Evolutionary conservation across 2,888 invertebrate species (phyloP), one percentile per base, ranked within the genome.

Genomic region (Drosophila lutescens): DNA sequence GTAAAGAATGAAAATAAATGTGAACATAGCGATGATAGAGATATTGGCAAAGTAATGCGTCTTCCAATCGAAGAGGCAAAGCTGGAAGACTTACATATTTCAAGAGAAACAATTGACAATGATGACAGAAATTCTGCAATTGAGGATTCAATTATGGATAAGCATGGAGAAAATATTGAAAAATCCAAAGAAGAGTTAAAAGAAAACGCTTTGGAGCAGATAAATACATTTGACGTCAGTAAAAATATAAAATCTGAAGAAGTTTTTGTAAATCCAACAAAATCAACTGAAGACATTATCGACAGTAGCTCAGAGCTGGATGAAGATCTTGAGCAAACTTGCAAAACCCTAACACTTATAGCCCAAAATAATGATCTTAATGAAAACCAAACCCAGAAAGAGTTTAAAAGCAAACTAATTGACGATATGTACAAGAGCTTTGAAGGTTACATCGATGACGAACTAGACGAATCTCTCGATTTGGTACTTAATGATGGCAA

Each of bases 371-470:
- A 51, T 6, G 26, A n/a, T 0, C 1, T 49, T 13, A 40, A 15
- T 13, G n/a, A 12, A 1, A 43, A 51, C 0, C 63, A 34, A 17
- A 58, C 65, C 0, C 5, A 56, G 0, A 51, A 75, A n/a, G 61
- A 88, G 32, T 71, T 73, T 8, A 73, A 69, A 40, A 34, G 62
- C 7, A 23, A 70, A 9, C 44, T 60, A 6, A 46, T 76, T 2
- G 56, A 77, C 0, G 47, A 71, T n/a, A 85, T 83, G 74, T 79
- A 81, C 38, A n/a, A 67, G 1, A 51, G 56, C 7, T 81, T 63
- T 23, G 67, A 38, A 1, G 30, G 51, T 4, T 62, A 73, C 12
- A 26, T 72, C 4, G 43, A 49, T n/a, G 51, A 15, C 1, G 53
- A 65, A 0, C 62, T 4, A 1, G 20, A 47, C 4, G 40, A 62